Evolutionary conservation across 2,888 invertebrate genomes (phyloP), one percentile per base, ranked within the genome.

Genomic region (Eretmocerus hayati): DNA sequence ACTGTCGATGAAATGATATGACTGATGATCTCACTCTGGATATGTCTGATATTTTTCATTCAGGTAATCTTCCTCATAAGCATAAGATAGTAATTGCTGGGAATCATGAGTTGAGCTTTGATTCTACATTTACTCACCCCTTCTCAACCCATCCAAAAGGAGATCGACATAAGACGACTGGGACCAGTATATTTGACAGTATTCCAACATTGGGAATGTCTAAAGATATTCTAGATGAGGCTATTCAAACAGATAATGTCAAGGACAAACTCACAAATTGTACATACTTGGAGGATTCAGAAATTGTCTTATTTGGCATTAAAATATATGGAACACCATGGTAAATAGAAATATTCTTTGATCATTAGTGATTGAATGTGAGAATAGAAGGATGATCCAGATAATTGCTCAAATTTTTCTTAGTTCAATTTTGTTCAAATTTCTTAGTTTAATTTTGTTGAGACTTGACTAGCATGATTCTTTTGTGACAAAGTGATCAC

Each of bases 21-120:
- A n/a, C n/a, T n/a, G n/a, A n/a, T n/a, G n/a, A n/a, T n/a, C n/a
- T n/a, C n/a, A n/a, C n/a, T n/a, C n/a, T n/a, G n/a, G n/a, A n/a
- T n/a, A n/a, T n/a, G n/a, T n/a, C n/a, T n/a, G n/a, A n/a, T n/a
- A 19, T 37, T 5, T 3, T 13, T 37, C n/a, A n/a, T 42, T 49
- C 58, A 81, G 81, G 77, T 35, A 72, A 74, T 32, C 72, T 89
- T 58, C 85, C 87, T 4, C 88, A 90, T 65, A 80, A 80, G 59
- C 77, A 86, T 61, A 90, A 90, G 72, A 76, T 90, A 50, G 86
- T 88, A 1, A 89, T 90, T 59, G 86, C 87, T 43, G 90, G 90
- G 18, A 90, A 90, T 73, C 90, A 90, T 71, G 90, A 90, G 64
- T 72, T 89, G 39, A 86, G 87, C 62, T 87, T 90, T 63, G 90